These are phyloP conservation scores for Microtus montanus DNA, from an alignment of 2,113 vertebrate species.

Conservation along the genomic window DNA sequence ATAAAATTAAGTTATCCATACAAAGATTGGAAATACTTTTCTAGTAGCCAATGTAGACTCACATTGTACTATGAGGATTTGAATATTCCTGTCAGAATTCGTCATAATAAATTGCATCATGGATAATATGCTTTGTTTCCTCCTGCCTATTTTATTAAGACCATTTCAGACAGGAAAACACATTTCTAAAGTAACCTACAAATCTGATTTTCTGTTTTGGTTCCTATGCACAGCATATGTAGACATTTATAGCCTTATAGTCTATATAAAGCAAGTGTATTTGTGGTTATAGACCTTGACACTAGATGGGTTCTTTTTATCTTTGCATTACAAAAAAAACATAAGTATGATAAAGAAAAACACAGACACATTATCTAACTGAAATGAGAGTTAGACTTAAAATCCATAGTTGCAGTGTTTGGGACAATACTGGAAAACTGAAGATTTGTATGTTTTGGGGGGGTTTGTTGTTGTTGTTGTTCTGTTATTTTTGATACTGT, in stretches of 20 bases:
- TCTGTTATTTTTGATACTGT: background rate
- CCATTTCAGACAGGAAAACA: background rate
- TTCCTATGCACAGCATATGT: background rate
- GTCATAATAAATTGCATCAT: background rate
- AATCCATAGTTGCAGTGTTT: background rate
- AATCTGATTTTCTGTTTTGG: constrained; percentile 7
- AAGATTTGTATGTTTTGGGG: background rate
- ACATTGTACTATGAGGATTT: constrained; percentile 40
- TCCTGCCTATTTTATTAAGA: constrained; percentile 7
- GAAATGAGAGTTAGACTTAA: background rate
- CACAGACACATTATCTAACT: background rate
- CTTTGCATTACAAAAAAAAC: constrained; percentile 21
- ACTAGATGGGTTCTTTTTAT: background rate
- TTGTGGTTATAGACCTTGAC: background rate
- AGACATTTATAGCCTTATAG: constrained; percentile 8
- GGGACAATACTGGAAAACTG: background rate
- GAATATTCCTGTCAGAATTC: constrained; percentile 36
- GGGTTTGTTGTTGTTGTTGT: background rate
- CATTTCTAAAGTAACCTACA: constrained; percentile 32
- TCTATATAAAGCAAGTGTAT: background rate
- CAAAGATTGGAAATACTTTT: background rate
- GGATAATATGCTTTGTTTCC: background rate
- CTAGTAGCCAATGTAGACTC: constrained; percentile 9
- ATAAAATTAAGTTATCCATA: constrained; percentile 14
- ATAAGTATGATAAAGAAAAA: background rate